Evolutionary conservation across 2,888 invertebrate species (phyloP).

Genomic region (Himalopsyche tibetana): DNA sequence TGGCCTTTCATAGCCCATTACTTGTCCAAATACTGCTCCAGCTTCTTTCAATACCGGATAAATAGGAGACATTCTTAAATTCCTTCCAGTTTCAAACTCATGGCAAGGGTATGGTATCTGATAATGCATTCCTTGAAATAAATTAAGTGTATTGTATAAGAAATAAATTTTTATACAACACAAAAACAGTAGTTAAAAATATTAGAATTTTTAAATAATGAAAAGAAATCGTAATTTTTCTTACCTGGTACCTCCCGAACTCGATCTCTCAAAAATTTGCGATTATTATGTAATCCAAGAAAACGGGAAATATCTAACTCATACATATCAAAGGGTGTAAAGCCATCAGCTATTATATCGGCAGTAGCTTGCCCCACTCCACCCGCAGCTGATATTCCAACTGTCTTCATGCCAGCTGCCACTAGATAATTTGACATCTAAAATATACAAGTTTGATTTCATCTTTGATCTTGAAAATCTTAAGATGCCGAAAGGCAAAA

Average conservation of each 20-base stretch:
- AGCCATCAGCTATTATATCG: conserved; percentile 90
- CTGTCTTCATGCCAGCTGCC: conserved; percentile 97
- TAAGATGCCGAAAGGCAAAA: too few relatives aligned
- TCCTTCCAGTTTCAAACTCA: conserved; percentile 92
- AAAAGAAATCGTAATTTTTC: not conserved
- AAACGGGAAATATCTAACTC: conserved; percentile 93
- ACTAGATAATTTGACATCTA: conserved; percentile 92
- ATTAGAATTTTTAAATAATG: not conserved
- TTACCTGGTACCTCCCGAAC: conserved; percentile 94
- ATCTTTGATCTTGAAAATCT: too few relatives aligned
- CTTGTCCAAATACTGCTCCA: conserved; percentile 96
- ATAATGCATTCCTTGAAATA: conserved; percentile 81
- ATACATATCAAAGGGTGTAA: conserved; percentile 89
- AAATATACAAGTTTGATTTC: conserved; percentile 57
- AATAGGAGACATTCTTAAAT: conserved; percentile 95
- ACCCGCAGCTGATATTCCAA: conserved; percentile 96
- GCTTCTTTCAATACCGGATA: conserved; percentile 93
- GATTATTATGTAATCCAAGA: conserved; percentile 95
- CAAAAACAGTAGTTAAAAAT: too few relatives aligned
- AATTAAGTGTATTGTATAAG: not conserved
- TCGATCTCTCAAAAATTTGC: conserved; percentile 92
- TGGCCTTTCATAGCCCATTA: conserved; percentile 98
- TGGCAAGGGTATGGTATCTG: conserved; percentile 88
- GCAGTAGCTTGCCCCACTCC: conserved; percentile 95
- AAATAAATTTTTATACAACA: not conserved